These are phyloP conservation scores for Sander vitreus DNA, from an alignment of 2,113 vertebrate species.

Conservation along the genomic window DNA sequence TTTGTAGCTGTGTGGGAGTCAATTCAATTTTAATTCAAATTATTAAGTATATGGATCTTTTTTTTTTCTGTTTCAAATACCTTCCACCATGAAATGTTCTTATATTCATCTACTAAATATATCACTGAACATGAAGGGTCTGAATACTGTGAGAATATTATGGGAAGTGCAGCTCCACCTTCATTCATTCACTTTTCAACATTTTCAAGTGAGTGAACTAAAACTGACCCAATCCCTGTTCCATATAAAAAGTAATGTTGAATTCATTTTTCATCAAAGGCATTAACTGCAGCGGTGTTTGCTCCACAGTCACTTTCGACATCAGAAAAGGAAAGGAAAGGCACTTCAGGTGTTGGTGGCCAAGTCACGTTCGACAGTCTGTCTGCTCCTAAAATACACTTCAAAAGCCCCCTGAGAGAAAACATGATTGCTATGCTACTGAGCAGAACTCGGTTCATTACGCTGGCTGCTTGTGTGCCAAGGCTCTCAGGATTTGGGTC, in stretches of 20 bases:
- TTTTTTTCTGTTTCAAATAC: not conserved
- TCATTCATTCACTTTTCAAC: slow-evolving; percentile 15
- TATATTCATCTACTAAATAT: not conserved
- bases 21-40: not conserved
- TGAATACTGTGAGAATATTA: not conserved
- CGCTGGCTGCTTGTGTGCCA: not conserved
- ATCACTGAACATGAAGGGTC: not conserved
- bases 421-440: slow-evolving; percentile 30
- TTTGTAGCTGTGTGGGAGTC: not conserved
- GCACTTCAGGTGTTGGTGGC: slow-evolving; percentile 39
- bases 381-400: slow-evolving; percentile 45
- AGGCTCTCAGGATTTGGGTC: slow-evolving; percentile 10
- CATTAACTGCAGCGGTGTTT: not conserved
- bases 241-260: not conserved
- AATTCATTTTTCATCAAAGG: slow-evolving; percentile 45
- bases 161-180: not conserved
- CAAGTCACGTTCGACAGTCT: slow-evolving; percentile 36
- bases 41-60: not conserved
- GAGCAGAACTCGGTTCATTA: slow-evolving; percentile 35
- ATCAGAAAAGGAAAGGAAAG: not conserved
- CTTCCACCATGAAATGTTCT: slow-evolving; percentile 17
- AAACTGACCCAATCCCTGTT: slow-evolving; percentile 22
- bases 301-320: slow-evolving; percentile 5
- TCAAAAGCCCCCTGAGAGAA: slow-evolving; percentile 6
- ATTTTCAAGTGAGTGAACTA: slow-evolving; percentile 14